phyloP scores from a whole-genome alignment of 2,888 invertebrate genomes.

The Strigamia maritima region DNA sequence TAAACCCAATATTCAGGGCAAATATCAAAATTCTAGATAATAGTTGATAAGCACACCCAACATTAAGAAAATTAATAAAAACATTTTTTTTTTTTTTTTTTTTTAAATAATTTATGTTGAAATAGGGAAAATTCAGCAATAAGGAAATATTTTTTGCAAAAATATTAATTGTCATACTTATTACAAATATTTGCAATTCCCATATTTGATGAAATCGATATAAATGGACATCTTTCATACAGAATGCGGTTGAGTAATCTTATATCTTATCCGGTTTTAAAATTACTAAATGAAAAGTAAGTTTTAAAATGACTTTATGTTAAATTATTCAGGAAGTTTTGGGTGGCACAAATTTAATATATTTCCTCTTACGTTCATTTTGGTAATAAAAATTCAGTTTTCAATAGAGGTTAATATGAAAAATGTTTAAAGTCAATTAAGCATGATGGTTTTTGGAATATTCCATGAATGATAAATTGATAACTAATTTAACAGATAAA shows the following conservation, averaged over 20 bases:
- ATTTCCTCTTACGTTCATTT: not conserved
- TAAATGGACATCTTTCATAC: no score
- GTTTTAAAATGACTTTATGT: not conserved
- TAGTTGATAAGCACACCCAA: not conserved
- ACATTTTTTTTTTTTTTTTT: not conserved
- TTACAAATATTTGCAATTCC: no score
- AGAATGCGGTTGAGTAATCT: no score
- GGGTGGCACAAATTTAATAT: not conserved
- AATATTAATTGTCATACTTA: no score
- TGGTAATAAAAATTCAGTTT: not conserved
- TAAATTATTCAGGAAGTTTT: not conserved
- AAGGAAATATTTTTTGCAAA: no score
- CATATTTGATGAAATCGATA: no score
- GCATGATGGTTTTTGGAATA: not conserved
- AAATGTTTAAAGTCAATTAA: not conserved
- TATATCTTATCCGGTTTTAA: not conserved
- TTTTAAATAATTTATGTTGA: not conserved
- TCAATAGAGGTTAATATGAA: slow-evolving; percentile 2
- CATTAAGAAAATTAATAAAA: not conserved
- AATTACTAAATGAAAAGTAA: not conserved
- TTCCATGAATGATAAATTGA: not conserved
- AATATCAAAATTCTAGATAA: not conserved
- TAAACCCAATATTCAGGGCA: not conserved
- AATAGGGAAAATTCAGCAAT: no score
- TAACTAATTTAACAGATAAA: not conserved